Percentiles rank a stretch among this genome's conserved stretches.
Conservation (phyloP, 2,113 vertebrate genomes). For the Morphnarchus princeps region DNA sequence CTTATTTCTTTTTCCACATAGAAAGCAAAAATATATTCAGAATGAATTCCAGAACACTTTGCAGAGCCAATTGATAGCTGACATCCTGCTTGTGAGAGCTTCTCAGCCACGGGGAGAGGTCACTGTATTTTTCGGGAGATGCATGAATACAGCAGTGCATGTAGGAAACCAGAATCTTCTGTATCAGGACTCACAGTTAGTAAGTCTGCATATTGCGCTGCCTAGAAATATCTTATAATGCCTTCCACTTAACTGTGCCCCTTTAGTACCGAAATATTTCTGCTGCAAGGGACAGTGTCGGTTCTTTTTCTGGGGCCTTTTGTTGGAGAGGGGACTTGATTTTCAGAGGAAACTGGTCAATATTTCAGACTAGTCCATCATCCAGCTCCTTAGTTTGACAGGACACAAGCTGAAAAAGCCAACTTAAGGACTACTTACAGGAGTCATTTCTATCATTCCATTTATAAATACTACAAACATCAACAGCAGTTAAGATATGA, state of each 20-base stretch:
- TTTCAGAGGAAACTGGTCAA: background rate
- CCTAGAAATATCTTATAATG: background rate
- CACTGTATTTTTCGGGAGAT: slow-evolving; percentile 2
- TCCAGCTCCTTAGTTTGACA: background rate
- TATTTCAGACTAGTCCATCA: background rate
- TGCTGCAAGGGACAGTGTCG: background rate
- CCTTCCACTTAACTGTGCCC: background rate
- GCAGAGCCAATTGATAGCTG: slow-evolving; percentile 44
- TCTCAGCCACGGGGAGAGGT: background rate
- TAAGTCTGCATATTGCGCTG: background rate
- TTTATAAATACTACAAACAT: slow-evolving; percentile 33
- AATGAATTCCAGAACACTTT: slow-evolving; percentile 56
- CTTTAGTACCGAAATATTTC: background rate
- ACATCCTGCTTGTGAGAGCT: slow-evolving; percentile 36
- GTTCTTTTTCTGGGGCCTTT: background rate
- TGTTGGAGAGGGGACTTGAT: background rate
- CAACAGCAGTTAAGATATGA: background rate
- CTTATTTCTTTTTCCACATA: slow-evolving; percentile 61
- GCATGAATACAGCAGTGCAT: slow-evolving; percentile 35
- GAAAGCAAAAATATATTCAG: slow-evolving; percentile 70
- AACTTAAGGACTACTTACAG: background rate
- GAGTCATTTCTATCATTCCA: background rate
- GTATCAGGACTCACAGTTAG: slow-evolving; percentile 12
- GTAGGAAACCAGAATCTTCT: slow-evolving; percentile 5
- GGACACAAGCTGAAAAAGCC: background rate